phyloP scores from a whole-genome alignment of 2,113 vertebrate species.

The Dissostichus mawsoni region DNA sequence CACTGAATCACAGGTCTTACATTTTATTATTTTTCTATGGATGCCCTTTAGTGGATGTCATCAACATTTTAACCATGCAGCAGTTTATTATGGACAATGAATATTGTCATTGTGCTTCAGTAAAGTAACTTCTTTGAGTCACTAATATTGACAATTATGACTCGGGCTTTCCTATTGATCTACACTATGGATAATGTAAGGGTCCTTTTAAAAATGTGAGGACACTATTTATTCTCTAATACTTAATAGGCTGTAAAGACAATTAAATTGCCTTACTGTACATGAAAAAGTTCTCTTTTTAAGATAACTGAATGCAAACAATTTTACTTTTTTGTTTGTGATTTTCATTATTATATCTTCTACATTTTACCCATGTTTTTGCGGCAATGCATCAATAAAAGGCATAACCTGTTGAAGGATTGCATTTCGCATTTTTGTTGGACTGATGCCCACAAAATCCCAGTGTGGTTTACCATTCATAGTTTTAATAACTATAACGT shows the following conservation, averaged over 20 bases:
- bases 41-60: slow-evolving; percentile 60
- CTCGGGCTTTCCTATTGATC: not conserved
- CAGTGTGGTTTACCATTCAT: not conserved
- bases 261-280: not conserved
- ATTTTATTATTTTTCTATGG: not conserved
- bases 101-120: not conserved
- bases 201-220: not conserved
- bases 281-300: not conserved
- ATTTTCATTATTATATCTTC: not conserved
- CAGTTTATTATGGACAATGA: not conserved
- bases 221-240: not conserved
- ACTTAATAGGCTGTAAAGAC: not conserved
- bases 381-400: not conserved
- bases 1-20: not conserved
- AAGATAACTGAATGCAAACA: not conserved
- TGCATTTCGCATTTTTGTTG: not conserved
- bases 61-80: not conserved
- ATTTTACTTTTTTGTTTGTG: not conserved
- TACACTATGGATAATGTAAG: not conserved
- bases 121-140: not conserved
- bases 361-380: not conserved
- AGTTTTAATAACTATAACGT: not conserved
- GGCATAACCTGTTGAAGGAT: not conserved
- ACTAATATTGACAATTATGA: not conserved
- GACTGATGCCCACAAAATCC: not conserved